Conservation (phyloP, 2,888 invertebrate species). For the Clunio marinus region DNA sequence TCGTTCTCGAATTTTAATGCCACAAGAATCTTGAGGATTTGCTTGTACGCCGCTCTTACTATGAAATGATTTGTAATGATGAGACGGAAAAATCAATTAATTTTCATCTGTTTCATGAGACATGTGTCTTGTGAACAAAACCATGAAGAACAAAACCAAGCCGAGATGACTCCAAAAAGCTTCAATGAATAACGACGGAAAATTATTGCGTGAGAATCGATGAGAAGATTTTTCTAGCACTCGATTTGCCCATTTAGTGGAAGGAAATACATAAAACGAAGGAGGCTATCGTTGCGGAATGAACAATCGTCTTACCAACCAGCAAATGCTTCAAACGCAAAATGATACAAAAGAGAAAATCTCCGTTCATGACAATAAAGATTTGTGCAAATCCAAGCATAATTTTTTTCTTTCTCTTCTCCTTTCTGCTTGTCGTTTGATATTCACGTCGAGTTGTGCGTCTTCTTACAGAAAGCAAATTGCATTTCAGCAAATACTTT, state of each 20-base stretch:
- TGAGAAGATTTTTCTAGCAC: not conserved
- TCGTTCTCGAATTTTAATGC: not conserved
- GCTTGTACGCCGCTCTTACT: not conserved
- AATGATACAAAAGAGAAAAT: conserved; percentile 14
- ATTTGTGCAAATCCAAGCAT: conserved; percentile 28
- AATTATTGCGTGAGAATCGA: not conserved
- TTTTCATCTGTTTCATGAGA: not conserved
- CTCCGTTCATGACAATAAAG: conserved; percentile 15
- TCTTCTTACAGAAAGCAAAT: conserved; percentile 1
- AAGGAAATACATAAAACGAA: not conserved
- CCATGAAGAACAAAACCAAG: not conserved
- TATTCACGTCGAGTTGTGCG: not conserved
- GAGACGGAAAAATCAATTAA: conserved; percentile 6
- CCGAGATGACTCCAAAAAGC: no score
- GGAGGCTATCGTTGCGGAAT: no score
- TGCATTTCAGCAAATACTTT: not conserved
- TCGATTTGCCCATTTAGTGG: conserved; percentile 1
- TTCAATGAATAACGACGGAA: no score
- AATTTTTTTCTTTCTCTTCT: conserved; percentile 5
- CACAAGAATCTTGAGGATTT: not conserved
- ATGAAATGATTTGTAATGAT: not conserved
- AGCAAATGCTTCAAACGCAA: not conserved
- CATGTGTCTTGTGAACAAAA: not conserved
- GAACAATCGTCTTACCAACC: not conserved
- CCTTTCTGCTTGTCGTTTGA: not conserved